Conservation (phyloP, 2,797 vertebrate genomes). For the Poecile montanus region DNA sequence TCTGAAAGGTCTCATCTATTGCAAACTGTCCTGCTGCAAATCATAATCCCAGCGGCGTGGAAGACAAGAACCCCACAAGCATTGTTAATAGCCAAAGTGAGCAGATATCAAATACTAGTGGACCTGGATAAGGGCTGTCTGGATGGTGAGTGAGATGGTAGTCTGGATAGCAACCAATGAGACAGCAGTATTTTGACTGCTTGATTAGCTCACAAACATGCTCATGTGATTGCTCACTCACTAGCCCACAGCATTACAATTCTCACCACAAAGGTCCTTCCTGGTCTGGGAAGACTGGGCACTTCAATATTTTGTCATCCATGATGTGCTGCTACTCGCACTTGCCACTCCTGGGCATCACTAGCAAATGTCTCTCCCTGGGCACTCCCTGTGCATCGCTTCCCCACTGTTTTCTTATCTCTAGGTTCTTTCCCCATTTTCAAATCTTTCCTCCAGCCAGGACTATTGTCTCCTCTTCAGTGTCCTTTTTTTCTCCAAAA, state of each 20-base stretch:
- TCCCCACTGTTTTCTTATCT: not conserved
- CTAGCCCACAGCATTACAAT: not conserved
- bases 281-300: not conserved
- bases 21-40: not conserved
- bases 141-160: not conserved
- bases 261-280: not conserved
- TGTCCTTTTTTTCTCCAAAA: not conserved
- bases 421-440: not conserved
- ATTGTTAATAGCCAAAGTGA: not conserved
- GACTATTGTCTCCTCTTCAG: not conserved
- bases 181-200: not conserved
- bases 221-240: not conserved
- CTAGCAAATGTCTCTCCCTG: not conserved
- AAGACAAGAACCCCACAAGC: not conserved
- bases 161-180: not conserved
- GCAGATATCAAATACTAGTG: not conserved
- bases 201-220: not conserved
- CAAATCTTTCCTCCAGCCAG: not conserved
- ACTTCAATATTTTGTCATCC: not conserved
- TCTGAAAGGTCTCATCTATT: not conserved
- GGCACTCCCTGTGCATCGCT: not conserved
- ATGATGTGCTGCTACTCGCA: not conserved
- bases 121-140: not conserved
- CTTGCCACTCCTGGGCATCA: not conserved
- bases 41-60: not conserved